Evolutionary conservation across 2,888 invertebrate species (phyloP).

Genomic region (Keiferia lycopersicella): DNA sequence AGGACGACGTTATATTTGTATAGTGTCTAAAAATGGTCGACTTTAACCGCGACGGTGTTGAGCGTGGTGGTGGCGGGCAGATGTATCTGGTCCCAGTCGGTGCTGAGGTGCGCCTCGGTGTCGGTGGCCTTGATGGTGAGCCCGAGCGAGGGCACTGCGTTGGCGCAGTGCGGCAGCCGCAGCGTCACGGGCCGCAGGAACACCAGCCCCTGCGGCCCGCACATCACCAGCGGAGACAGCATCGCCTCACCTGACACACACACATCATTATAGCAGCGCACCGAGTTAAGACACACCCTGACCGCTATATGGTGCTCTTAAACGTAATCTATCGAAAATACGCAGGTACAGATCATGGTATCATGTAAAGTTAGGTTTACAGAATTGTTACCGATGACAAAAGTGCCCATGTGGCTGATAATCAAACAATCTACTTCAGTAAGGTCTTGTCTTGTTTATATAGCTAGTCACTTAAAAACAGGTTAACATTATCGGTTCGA

Average conservation of each 20-base stretch:
- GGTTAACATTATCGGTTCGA: too few species aligned
- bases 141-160: constrained; percentile 88
- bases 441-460: too few species aligned
- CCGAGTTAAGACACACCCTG: too few species aligned
- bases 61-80: constrained; percentile 91
- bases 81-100: constrained; percentile 92
- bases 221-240: constrained; percentile 97
- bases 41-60: constrained; percentile 93
- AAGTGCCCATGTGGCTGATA: too few species aligned
- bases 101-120: constrained; percentile 90
- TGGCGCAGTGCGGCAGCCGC: constrained; percentile 93
- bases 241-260: constrained; percentile 91
- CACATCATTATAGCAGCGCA: not conserved
- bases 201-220: constrained; percentile 95
- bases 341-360: too few species aligned
- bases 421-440: too few species aligned
- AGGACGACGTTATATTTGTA: not conserved
- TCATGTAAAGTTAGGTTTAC: too few species aligned
- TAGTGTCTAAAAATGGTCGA: constrained; percentile 89
- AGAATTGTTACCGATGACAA: too few species aligned
- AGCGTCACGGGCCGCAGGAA: constrained; percentile 95
- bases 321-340: too few species aligned
- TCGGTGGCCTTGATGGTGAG: constrained; percentile 90
- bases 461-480: too few species aligned
- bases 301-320: too few species aligned